Base-by-base conservation (phyloP, 1,140 invertebrate genomes). In the Drosophila pseudoobscura region DNA sequence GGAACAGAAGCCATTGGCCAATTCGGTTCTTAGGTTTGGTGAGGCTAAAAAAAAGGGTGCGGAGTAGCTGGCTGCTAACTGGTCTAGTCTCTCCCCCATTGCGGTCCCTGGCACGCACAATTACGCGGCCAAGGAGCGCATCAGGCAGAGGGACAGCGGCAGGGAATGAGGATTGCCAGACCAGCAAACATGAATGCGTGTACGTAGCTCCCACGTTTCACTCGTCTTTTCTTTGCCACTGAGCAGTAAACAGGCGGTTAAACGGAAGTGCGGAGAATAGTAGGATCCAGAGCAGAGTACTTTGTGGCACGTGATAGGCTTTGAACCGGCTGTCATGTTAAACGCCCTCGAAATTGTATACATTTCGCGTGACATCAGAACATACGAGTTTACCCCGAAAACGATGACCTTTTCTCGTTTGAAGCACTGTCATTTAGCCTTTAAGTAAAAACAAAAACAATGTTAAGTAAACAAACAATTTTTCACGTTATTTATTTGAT, bases 31-130 rank as follows among this genome's bases (percentile, higher is more conserved):
- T 6, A 53, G 49, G 63, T 31, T 31, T 31, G 31, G 8, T 9
- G 8, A 9, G 2, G 2, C 2, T 31, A 9, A 6, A 20, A 9
- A 29, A 29, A 22, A 17, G 6, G 2, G 22, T 24, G 5, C 46
- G 26, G 35, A 17, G 22, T 13, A 26, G 22, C 29, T 45, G 44
- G 29, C 7, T 20, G 60, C 4, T 6, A 46, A 8, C 41, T 8
- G 43, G 45, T 13, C 26, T 45, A 56, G 64, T 69, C 63, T 53
- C 51, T 20, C 35, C n/a, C 44, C 50, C 53, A 53, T 63, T 65
- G 49, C 68, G 59, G 55, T 75, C 71, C 20, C 26, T 66, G 71
- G 61, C 72, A 66, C 72, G 72, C 72, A 68, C 72, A 75, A 75
- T 75, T 75, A 55, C 54, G 72, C 72, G 72, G 53, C 53, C 46